These are phyloP conservation scores for Melieria crassipennis DNA, from an alignment of 2,888 invertebrate species.

Conservation along the genomic window DNA sequence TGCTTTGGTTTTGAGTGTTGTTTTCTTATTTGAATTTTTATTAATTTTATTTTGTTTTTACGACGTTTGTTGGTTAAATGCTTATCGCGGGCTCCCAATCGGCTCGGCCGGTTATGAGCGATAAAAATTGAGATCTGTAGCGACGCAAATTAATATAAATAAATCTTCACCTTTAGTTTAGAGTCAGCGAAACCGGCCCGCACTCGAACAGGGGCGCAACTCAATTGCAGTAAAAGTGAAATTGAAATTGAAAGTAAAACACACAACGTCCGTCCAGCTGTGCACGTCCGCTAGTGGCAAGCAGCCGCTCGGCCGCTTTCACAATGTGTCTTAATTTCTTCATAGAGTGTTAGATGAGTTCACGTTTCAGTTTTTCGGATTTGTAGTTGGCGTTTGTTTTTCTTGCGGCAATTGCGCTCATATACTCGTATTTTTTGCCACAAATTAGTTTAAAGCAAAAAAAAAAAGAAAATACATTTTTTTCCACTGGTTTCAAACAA, in stretches of 20 bases:
- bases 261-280: neutral
- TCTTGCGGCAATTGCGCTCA: neutral
- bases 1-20: too few species aligned
- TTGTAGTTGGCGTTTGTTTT: neutral
- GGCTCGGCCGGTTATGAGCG: constrained; percentile 6
- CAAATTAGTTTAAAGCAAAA: neutral
- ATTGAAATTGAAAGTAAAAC: constrained; percentile 23
- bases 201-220: neutral
- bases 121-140: constrained; percentile 23
- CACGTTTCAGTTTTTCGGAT: too few species aligned
- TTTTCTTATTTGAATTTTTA: too few species aligned
- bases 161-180: constrained; percentile 18
- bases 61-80: too few species aligned
- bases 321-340: too few species aligned
- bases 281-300: too few species aligned
- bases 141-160: constrained; percentile 27
- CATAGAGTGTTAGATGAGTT: too few species aligned
- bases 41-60: too few species aligned
- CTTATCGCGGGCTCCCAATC: constrained; percentile 11
- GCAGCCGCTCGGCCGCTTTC: too few species aligned
- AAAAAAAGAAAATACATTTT: neutral
- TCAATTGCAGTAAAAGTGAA: constrained; percentile 16
- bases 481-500: neutral
- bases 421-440: neutral
- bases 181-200: neutral